Percentiles rank a stretch among this genome's conserved stretches.
phyloP scores from a whole-genome alignment of 1,140 invertebrate genomes.

The Eriocheir sinensis region DNA sequence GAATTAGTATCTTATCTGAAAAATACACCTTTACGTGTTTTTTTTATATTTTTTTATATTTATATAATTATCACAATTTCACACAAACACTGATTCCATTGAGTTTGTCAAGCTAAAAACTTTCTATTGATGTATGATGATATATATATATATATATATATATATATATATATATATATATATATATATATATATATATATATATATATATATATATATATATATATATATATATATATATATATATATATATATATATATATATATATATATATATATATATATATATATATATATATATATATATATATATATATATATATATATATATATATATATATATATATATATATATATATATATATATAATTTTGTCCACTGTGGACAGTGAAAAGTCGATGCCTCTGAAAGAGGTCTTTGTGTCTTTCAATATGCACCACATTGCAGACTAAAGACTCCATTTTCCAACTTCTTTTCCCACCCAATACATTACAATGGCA shows the following conservation, averaged over 20 bases:
- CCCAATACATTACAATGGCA: too few relatives aligned
- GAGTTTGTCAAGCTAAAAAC: too few relatives aligned
- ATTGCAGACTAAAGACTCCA: too few relatives aligned
- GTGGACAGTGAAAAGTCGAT: too few relatives aligned
- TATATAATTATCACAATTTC: too few relatives aligned
- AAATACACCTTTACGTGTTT: too few relatives aligned
- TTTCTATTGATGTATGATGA: constrained; percentile 34
- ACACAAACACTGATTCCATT: too few relatives aligned
- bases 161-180: constrained; percentile 49
- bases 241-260: constrained; percentile 19
- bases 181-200: constrained; percentile 51
- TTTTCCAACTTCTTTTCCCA: too few relatives aligned
- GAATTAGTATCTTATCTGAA: too few relatives aligned
- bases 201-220: constrained; percentile 49
- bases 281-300: constrained; percentile 56
- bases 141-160: constrained; percentile 51
- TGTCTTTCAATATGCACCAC: too few relatives aligned
- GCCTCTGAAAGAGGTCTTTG: too few relatives aligned
- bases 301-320: constrained; percentile 44
- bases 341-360: constrained; percentile 43
- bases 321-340: constrained; percentile 46
- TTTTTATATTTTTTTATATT: too few relatives aligned
- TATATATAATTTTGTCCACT: background rate
- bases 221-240: constrained; percentile 50
- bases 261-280: constrained; percentile 53